Percentiles rank a stretch among this genome's conserved stretches.
Conservation (phyloP, 2,888 invertebrate genomes). For the Graphium colonna region DNA sequence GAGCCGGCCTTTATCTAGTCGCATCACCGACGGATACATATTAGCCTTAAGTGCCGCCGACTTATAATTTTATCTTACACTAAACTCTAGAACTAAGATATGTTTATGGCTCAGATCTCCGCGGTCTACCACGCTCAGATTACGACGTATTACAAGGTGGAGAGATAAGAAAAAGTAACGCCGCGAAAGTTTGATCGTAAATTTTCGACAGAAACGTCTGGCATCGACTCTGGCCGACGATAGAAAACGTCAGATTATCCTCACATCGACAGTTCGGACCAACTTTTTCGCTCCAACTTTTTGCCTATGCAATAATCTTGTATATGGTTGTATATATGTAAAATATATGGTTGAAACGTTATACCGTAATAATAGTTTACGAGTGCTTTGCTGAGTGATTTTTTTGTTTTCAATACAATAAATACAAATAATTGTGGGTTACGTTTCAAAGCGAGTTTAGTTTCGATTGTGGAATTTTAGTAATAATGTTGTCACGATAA, state of each 20-base stretch:
- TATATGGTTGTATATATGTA: constrained; percentile 25
- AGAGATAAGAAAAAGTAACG: constrained; percentile 71
- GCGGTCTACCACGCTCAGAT: constrained; percentile 29
- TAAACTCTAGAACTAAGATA: constrained; percentile 21
- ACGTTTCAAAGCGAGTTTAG: constrained; percentile 29
- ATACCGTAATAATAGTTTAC: constrained; percentile 4
- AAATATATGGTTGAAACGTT: constrained; percentile 3
- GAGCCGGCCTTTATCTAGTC: constrained; percentile 48
- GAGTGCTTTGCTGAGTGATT: constrained; percentile 37
- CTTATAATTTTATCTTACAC: constrained; percentile 39
- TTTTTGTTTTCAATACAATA: constrained; percentile 36
- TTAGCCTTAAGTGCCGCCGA: constrained; percentile 48
- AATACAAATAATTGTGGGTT: constrained; percentile 44
- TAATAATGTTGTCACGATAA: constrained; percentile 73
- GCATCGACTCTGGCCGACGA: constrained; percentile 55
- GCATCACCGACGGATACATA: constrained; percentile 54
- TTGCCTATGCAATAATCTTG: constrained; percentile 48
- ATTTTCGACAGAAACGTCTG: constrained; percentile 66
- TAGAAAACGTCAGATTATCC: constrained; percentile 63
- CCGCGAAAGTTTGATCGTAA: constrained; percentile 69
- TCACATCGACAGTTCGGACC: constrained; percentile 59
- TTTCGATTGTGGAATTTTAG: constrained; percentile 47
- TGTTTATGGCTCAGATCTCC: constrained; percentile 13
- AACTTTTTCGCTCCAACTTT: constrained; percentile 52
- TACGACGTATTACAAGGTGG: constrained; percentile 51